A percentile compares a stretch with the other conserved stretches of the same genome.
Conservation (phyloP, 2,113 vertebrate species). For the Tachycineta bicolor region DNA sequence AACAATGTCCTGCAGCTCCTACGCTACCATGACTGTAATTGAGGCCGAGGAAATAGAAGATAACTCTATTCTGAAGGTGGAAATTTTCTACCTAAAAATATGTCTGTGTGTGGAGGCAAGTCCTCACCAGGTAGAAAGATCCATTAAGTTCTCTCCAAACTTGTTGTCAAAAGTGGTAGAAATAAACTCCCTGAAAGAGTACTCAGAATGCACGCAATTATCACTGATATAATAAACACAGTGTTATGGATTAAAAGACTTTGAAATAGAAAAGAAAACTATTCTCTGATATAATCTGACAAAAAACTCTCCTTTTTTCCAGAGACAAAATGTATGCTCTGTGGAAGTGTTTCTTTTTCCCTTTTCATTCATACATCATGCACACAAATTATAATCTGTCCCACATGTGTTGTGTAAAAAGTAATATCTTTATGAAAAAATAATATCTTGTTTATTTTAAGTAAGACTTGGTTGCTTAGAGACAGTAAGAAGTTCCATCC, state of each 20-base stretch:
- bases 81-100: background rate
- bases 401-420: background rate
- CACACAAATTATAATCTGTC: background rate
- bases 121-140: background rate
- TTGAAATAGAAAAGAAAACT: background rate
- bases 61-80: background rate
- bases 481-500: background rate
- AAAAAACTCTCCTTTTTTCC: background rate
- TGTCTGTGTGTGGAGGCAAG: background rate
- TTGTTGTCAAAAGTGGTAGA: background rate
- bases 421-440: background rate
- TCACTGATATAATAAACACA: background rate
- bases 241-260: background rate
- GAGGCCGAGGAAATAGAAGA: background rate
- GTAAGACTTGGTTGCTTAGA: background rate
- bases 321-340: background rate
- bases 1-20: constrained; percentile 24
- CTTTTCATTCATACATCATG: background rate
- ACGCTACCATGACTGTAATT: background rate
- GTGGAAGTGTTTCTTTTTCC: background rate
- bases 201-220: background rate
- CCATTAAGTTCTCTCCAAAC: background rate
- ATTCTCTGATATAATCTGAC: background rate
- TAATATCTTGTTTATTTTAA: background rate
- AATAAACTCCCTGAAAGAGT: background rate